These are phyloP conservation scores for Sebastes steindachneri DNA, from an alignment of 2,797 vertebrate species.

Conservation along the genomic window DNA sequence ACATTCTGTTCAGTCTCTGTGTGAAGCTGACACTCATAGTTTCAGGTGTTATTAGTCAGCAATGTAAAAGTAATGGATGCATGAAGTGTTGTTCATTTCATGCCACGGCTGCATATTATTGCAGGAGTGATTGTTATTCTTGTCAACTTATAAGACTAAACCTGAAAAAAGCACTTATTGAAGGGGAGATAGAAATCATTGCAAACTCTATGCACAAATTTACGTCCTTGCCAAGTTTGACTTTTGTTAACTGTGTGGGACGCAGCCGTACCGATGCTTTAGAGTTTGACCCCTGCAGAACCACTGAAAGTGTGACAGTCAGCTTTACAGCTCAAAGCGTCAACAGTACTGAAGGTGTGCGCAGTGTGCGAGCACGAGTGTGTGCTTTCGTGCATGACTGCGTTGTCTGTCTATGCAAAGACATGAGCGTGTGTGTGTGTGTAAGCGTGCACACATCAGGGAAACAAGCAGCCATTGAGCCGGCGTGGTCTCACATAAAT, in stretches of 20 bases:
- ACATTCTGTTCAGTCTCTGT: not conserved
- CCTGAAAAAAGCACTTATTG: not conserved
- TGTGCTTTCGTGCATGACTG: constrained; percentile 8
- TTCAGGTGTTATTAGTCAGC: not conserved
- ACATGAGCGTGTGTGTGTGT: not conserved
- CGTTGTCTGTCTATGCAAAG: constrained; percentile 18
- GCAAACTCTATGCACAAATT: not conserved
- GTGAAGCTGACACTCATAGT: not conserved
- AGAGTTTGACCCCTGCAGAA: not conserved
- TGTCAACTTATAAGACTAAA: not conserved
- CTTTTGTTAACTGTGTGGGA: not conserved
- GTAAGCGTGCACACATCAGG: not conserved
- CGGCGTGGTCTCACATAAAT: constrained; percentile 59
- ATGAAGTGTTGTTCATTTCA: constrained; percentile 3
- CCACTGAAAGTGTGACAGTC: not conserved
- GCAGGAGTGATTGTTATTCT: not conserved
- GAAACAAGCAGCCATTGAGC: constrained; percentile 69
- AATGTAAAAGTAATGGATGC: not conserved
- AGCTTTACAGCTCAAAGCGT: not conserved
- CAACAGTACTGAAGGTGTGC: not conserved
- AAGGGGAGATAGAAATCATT: not conserved
- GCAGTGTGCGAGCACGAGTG: not conserved
- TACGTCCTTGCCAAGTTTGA: not conserved
- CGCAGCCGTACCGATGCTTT: not conserved
- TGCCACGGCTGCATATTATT: not conserved